Conservation (phyloP, 2,113 vertebrate genomes). For the Cephalopterus ornatus region DNA sequence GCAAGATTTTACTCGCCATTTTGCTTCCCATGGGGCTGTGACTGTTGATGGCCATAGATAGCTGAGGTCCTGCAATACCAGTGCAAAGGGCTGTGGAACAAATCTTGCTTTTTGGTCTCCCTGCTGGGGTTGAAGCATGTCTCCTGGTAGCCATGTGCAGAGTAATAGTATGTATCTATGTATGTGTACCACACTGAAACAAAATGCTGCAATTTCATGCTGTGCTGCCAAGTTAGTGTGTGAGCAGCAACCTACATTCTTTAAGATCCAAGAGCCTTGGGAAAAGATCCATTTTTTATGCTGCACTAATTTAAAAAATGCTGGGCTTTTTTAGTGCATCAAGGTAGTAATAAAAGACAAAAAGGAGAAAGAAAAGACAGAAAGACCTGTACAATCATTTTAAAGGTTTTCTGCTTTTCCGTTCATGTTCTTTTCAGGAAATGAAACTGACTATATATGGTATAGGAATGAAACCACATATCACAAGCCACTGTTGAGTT, state of each 20-base stretch:
- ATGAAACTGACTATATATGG: neutral
- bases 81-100: neutral
- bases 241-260: neutral
- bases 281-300: neutral
- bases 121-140: rapidly evolving
- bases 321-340: neutral
- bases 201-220: neutral
- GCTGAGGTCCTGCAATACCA: neutral
- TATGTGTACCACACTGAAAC: neutral
- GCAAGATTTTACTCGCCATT: neutral
- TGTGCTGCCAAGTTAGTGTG: neutral
- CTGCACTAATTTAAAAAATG: neutral
- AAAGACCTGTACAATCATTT: neutral
- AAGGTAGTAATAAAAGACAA: neutral
- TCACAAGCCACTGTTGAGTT: neutral
- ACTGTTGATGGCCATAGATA: neutral
- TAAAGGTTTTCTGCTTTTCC: slow-evolving; percentile 7
- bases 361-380: neutral
- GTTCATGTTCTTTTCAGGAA: slow-evolving; percentile 5
- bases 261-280: neutral
- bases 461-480: neutral
- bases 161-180: neutral
- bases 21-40: neutral
- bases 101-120: neutral
- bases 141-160: neutral